phyloP scores from a whole-genome alignment of 2,113 vertebrate species.

The Daubentonia madagascariensis region DNA sequence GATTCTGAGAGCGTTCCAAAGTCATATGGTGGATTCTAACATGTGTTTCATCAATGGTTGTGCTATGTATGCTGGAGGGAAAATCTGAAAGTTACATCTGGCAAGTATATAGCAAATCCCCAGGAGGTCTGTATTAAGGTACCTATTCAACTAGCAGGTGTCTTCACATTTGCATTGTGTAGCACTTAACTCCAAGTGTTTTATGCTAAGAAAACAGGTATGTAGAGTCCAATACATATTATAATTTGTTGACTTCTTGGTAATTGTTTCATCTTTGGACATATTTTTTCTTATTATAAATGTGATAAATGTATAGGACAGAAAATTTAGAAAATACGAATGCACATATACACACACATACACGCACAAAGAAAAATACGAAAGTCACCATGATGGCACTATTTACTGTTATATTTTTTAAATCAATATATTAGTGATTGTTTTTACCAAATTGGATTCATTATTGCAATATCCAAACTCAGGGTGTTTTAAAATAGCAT shows the following conservation, averaged over 20 bases:
- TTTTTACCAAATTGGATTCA: not conserved
- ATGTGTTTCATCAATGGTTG: not conserved
- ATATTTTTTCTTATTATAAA: constrained; percentile 32
- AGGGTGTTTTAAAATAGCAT: not conserved
- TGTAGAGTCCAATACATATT: not conserved
- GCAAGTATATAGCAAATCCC: not conserved
- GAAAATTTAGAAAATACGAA: not conserved
- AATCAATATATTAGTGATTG: not conserved
- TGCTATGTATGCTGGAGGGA: not conserved
- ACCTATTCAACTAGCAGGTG: constrained; percentile 54
- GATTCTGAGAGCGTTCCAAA: not conserved
- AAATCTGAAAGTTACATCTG: constrained; percentile 48
- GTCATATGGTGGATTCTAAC: not conserved
- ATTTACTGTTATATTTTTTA: not conserved
- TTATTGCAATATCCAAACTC: not conserved
- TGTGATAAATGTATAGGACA: not conserved
- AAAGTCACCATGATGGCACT: not conserved
- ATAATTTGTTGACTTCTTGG: not conserved
- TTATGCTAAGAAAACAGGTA: not conserved
- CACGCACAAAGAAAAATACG: not conserved
- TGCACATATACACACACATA: not conserved
- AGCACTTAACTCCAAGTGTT: constrained; percentile 39
- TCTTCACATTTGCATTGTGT: not conserved
- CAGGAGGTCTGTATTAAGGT: constrained; percentile 28
- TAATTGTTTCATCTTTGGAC: not conserved